Evolutionary conservation across 1,140 invertebrate species (phyloP), one percentile per base, ranked within the genome.

Genomic region (Anoplolepis gracilipes): DNA sequence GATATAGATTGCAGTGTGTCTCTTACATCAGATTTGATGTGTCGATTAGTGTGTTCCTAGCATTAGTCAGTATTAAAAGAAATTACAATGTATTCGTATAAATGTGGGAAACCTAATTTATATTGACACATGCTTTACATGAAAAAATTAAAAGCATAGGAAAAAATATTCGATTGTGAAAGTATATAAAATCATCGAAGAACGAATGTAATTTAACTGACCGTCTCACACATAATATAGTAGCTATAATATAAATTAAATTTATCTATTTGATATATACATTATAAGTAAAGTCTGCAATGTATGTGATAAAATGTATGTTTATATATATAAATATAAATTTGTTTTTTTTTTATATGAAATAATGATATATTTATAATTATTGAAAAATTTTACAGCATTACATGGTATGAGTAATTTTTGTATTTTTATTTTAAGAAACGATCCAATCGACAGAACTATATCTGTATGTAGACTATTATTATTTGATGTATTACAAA

Each of bases 231-330:
- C 11, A 25, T 42, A 46, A 55, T 57, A 70, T 81, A 72, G 4
- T 67, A 65, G 28, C 19, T 78, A 49, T 49, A 70, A 49, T 81
- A 78, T 78, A 78, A 78, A 78, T 53, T 78, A 78, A 78, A 78
- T 53, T 78, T 30, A 70, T 70, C 46, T 70, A 46, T 46, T 88
- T 84, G 65, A 70, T 75, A 67, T 53, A 61, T 57, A 59, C 46
- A 69, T 88, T 88, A 86, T 61, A 46, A 57, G 88, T 89, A 88
- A 89, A 89, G 87, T 89, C 84, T 75, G 11, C n/a, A 81, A 81
- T 70, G 67, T 28, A 11, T 81, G 59, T 30, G 30, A 53, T 25
- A 30, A 59, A 57, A 85, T 81, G 61, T 86, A 81, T 86, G 85
- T 86, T 64, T 84, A 84, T 77, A 84, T 73, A 4, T 77, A 69